These are phyloP conservation scores for Hemithea aestivaria DNA, from an alignment of 2,888 invertebrate genomes.

Conservation along the genomic window DNA sequence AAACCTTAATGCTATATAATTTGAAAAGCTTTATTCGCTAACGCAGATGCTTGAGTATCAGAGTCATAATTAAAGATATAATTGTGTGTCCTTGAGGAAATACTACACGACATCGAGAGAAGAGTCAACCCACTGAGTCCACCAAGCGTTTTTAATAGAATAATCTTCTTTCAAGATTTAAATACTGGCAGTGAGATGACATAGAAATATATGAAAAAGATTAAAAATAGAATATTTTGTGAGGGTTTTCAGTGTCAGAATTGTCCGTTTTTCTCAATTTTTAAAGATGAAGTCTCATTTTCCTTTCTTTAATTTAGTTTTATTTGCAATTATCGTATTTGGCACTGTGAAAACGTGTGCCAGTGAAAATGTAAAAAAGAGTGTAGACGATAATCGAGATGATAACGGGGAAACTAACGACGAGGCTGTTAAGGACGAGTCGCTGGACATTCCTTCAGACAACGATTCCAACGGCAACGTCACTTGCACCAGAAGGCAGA, in stretches of 20 bases:
- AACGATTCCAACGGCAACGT: constrained; percentile 37
- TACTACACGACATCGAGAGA: neutral
- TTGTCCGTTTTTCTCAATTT: constrained; percentile 5
- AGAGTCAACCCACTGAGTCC: constrained; percentile 1
- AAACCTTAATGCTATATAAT: no score
- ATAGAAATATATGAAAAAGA: constrained; percentile 27
- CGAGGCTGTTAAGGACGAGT: constrained; percentile 52
- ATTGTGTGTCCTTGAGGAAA: neutral
- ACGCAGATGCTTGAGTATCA: no score
- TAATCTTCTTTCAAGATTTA: neutral
- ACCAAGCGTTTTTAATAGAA: no score
- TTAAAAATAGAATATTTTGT: constrained; percentile 47
- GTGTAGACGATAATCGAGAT: constrained; percentile 56
- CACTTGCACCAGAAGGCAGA: constrained; percentile 55
- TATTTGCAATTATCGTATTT: constrained; percentile 40
- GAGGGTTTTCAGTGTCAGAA: constrained; percentile 15
- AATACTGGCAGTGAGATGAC: constrained; percentile 14
- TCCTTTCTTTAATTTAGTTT: constrained; percentile 38
- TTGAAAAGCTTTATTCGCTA: no score
- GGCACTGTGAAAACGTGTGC: constrained; percentile 35
- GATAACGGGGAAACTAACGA: constrained; percentile 53
- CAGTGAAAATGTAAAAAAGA: constrained; percentile 58
- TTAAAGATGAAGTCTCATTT: constrained; percentile 21
- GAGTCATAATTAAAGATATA: no score
- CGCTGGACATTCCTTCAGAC: constrained; percentile 51